Conservation (phyloP, 1,140 invertebrate species). For the Lasaia peninsularis region DNA sequence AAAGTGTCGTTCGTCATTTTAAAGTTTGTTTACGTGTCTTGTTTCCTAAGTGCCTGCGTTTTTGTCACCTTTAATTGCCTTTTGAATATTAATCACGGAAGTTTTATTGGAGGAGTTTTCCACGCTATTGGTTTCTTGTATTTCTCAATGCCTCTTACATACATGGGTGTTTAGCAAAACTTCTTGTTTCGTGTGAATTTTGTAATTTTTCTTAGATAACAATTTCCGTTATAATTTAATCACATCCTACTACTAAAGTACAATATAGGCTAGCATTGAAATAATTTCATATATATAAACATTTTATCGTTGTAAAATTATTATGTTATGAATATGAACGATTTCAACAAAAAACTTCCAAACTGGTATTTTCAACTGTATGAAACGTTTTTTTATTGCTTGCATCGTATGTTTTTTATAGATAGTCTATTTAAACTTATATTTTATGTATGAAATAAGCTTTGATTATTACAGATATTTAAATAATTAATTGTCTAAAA, state of each 20-base stretch:
- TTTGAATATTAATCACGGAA: conserved; percentile 33
- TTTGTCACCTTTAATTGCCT: conserved; percentile 30
- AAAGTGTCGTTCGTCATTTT: conserved; percentile 48
- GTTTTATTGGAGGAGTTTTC: conserved; percentile 16
- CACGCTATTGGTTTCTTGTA: background rate
- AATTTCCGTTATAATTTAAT: conserved; percentile 8
- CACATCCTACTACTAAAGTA: background rate
- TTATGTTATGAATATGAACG: too few species aligned
- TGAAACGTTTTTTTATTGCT: too few species aligned
- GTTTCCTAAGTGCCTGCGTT: conserved; percentile 33
- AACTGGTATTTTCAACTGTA: too few species aligned
- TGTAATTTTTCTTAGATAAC: background rate
- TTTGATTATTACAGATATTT: too few species aligned
- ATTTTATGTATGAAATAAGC: too few species aligned
- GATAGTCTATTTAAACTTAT: too few species aligned
- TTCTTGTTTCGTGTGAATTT: background rate
- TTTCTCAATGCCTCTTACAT: background rate
- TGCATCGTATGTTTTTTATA: too few species aligned
- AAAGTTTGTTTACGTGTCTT: conserved; percentile 48
- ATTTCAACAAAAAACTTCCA: too few species aligned
- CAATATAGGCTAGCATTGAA: too few species aligned
- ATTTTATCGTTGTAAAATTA: too few species aligned
- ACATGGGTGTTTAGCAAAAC: background rate
- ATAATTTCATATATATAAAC: too few species aligned
- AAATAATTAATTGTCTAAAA: too few species aligned